Percentiles rank a stretch among this genome's conserved stretches.
phyloP scores from a whole-genome alignment of 2,797 vertebrate genomes.

The Lindbergichthys nudifrons region DNA sequence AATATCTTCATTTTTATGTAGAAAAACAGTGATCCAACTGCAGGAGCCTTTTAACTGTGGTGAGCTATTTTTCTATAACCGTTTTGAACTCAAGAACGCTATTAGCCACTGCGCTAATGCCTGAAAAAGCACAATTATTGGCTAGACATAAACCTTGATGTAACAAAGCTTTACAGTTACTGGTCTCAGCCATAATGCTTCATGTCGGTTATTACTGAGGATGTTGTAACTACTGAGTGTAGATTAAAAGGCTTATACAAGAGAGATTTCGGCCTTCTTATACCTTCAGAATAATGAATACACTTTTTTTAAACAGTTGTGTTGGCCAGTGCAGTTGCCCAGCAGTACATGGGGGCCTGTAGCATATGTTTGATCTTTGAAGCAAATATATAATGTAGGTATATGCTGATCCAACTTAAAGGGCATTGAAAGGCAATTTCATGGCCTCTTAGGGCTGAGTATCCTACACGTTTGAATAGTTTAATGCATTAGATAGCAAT shows the following conservation, averaged over 20 bases:
- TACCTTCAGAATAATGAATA: conserved; percentile 37
- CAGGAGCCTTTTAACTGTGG: conserved; percentile 46
- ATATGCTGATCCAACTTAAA: not conserved
- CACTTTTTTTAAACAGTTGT: not conserved
- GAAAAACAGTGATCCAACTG: conserved; percentile 31
- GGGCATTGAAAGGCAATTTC: conserved; percentile 2
- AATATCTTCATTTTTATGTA: conserved; percentile 15
- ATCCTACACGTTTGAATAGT: not conserved
- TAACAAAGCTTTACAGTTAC: conserved; percentile 44
- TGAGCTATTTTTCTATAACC: conserved; percentile 21
- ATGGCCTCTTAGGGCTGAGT: conserved; percentile 7
- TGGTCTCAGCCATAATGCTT: conserved; percentile 43
- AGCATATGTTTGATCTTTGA: conserved; percentile 28
- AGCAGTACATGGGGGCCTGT: conserved; percentile 10
- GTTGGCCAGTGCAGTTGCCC: conserved; percentile 24
- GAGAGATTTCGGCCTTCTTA: conserved; percentile 42
- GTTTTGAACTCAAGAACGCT: conserved; percentile 35
- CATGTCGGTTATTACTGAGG: conserved; percentile 46
- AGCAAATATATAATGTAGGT: conserved; percentile 22
- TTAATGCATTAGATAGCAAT: not conserved
- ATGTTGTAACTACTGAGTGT: conserved; percentile 47
- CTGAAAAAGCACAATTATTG: conserved; percentile 48
- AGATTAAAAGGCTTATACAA: conserved; percentile 60
- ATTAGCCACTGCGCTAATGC: conserved; percentile 42
- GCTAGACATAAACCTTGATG: conserved; percentile 37